Percentiles rank a stretch among this genome's conserved stretches.
These are phyloP conservation scores for Crossoptilon crossoptilon DNA, from an alignment of 2,797 vertebrate species.

Conservation along the genomic window DNA sequence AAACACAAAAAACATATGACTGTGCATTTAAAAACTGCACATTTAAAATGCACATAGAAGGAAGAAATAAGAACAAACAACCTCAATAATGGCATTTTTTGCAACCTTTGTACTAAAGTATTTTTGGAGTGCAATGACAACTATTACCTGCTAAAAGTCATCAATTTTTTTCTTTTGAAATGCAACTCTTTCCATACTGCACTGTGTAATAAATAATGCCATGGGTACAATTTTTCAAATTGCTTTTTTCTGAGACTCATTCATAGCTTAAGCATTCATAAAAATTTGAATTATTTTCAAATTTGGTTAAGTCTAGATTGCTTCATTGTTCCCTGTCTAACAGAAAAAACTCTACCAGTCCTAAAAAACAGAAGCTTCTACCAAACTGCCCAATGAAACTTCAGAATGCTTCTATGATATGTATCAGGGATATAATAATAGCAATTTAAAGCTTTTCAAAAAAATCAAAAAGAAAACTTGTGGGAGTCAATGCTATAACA, in stretches of 20 bases:
- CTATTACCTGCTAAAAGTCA: neutral
- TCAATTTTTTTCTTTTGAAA: neutral
- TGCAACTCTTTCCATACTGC: neutral
- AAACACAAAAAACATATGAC: accelerated
- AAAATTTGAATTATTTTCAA: neutral
- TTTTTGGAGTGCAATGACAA: neutral
- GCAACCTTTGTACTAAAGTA: neutral
- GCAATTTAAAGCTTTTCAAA: neutral
- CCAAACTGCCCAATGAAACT: neutral
- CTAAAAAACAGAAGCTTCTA: neutral
- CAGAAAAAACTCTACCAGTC: neutral
- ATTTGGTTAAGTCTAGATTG: accelerated
- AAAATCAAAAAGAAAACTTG: neutral
- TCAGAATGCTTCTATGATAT: neutral
- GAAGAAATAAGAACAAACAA: neutral
- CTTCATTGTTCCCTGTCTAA: neutral
- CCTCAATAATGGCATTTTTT: neutral
- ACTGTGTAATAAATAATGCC: neutral
- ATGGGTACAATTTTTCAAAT: neutral
- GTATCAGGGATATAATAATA: neutral
- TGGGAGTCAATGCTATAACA: neutral
- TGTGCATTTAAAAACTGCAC: neutral
- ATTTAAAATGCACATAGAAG: neutral
- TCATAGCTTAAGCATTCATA: neutral
- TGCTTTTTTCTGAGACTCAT: neutral